phyloP scores from a whole-genome alignment of 1,140 invertebrate species.

The Drosophila busckii region DNA sequence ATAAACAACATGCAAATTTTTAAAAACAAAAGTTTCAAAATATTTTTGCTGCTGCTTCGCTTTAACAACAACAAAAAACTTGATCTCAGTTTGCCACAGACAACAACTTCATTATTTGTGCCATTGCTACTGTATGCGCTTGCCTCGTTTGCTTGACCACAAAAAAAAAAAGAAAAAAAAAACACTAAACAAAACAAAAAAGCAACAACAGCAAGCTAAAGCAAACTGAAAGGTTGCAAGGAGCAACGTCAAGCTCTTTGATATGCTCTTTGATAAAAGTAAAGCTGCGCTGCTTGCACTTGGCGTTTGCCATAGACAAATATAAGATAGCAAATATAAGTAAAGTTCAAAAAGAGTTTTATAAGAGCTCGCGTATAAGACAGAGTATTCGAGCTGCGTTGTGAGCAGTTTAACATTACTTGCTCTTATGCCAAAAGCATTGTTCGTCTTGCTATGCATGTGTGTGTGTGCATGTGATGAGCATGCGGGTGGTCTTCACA shows the following conservation, averaged over 20 bases:
- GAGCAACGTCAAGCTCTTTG: constrained; percentile 1
- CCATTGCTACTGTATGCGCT: constrained; percentile 63
- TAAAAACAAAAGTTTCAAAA: too few relatives aligned
- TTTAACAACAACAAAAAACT: constrained; percentile 11
- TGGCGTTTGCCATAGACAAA: constrained; percentile 3
- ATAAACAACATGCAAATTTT: too few relatives aligned
- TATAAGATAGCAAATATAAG: not conserved
- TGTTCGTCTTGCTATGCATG: constrained; percentile 1
- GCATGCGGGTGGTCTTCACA: constrained; percentile 51
- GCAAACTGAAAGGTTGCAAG: constrained; percentile 13
- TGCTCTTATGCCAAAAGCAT: too few relatives aligned
- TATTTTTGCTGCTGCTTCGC: too few relatives aligned
- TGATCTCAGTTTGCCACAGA: constrained; percentile 27
- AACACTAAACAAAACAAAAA: constrained; percentile 39
- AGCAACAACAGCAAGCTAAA: constrained; percentile 23
- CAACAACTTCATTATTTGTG: constrained; percentile 71
- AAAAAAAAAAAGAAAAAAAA: constrained; percentile 34
- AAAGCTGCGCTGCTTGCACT: constrained; percentile 2
- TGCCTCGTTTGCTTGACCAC: constrained; percentile 40
- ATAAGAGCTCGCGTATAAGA: too few relatives aligned
- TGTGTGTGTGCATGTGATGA: constrained; percentile 12
- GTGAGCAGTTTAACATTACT: too few relatives aligned
- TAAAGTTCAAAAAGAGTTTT: not conserved
- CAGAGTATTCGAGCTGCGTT: too few relatives aligned
- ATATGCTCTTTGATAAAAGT: constrained; percentile 23